Evolutionary conservation across 2,888 invertebrate species (phyloP).

Genomic region (Papilio gigon): DNA sequence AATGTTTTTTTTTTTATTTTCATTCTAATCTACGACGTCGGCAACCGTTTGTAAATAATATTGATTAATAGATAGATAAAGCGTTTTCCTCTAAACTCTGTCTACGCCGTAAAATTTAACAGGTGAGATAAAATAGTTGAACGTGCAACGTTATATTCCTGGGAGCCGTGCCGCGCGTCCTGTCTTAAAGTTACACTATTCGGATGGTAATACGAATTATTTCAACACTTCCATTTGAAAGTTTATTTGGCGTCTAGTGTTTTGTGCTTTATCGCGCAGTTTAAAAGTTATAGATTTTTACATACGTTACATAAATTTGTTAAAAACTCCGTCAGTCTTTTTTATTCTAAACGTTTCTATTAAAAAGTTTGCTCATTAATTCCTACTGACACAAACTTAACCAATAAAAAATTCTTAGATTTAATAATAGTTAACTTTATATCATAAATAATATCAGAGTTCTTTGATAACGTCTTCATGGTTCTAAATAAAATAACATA

Average conservation of each 20-base stretch:
- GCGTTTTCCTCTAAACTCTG: background rate
- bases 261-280: background rate
- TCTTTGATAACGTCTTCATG: background rate
- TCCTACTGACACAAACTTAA: no score
- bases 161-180: background rate
- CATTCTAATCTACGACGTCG: no score
- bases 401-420: no score
- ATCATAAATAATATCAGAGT: background rate
- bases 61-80: background rate
- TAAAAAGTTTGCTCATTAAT: no score
- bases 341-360: no score
- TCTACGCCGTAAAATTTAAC: constrained; percentile 12
- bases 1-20: no score
- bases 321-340: background rate
- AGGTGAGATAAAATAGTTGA: background rate
- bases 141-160: constrained; percentile 10
- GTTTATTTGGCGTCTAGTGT: background rate
- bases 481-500: background rate
- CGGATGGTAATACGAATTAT: background rate
- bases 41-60: background rate
- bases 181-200: background rate
- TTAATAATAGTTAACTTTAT: background rate
- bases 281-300: background rate
- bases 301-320: background rate
- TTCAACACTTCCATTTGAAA: background rate